These are phyloP conservation scores for Ectropis crepuscularia DNA, from an alignment of 2,888 invertebrate genomes.

Conservation along the genomic window DNA sequence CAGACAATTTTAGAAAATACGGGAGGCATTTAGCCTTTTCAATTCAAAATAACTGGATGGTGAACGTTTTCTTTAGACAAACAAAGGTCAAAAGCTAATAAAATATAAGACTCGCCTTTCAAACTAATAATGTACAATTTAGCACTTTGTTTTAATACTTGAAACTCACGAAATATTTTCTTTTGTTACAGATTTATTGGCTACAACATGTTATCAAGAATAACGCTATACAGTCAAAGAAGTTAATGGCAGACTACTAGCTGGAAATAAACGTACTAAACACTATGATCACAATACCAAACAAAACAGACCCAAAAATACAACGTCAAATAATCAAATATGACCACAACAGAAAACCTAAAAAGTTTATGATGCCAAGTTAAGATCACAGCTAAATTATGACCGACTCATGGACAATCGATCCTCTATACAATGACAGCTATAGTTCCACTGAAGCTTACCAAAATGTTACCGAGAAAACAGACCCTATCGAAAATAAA, in stretches of 20 bases:
- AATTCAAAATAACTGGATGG: not conserved
- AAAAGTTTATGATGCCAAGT: slow-evolving; percentile 73
- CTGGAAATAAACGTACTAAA: slow-evolving; percentile 29
- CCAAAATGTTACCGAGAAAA: slow-evolving; percentile 52
- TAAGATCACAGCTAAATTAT: slow-evolving; percentile 67
- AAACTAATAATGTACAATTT: not conserved
- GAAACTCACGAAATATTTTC: slow-evolving; percentile 5
- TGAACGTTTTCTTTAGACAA: not conserved
- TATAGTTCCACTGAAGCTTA: slow-evolving; percentile 49
- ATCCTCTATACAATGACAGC: slow-evolving; percentile 57
- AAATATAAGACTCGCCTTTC: no score
- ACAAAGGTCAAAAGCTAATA: not conserved
- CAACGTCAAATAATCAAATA: slow-evolving; percentile 50
- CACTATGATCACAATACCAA: slow-evolving; percentile 56
- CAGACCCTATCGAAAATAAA: slow-evolving; percentile 87
- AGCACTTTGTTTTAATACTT: not conserved
- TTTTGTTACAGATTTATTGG: slow-evolving; percentile 25
- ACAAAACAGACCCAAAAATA: slow-evolving; percentile 42
- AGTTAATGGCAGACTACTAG: not conserved
- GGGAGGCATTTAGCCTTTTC: not conserved
- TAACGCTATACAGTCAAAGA: not conserved
- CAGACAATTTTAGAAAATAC: slow-evolving; percentile 4
- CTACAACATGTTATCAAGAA: slow-evolving; percentile 8
- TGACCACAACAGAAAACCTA: slow-evolving; percentile 61
- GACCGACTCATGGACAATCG: slow-evolving; percentile 68